These are phyloP conservation scores for Yasuhikotakia modesta DNA, from an alignment of 2,797 vertebrate species.

Conservation along the genomic window DNA sequence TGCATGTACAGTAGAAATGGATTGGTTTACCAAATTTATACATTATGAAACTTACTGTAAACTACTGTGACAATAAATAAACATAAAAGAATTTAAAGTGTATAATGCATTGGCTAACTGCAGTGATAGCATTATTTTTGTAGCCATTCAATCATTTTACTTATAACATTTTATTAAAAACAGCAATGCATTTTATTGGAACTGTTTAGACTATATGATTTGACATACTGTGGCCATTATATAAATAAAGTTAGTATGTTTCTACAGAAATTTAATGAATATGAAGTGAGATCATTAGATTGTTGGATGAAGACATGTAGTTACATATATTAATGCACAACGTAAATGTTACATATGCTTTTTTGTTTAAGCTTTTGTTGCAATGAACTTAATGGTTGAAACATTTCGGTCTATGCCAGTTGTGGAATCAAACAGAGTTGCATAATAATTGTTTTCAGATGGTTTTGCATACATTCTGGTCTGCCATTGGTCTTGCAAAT, in stretches of 20 bases:
- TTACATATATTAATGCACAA: background rate
- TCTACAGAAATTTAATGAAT: background rate
- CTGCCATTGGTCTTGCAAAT: too few species aligned
- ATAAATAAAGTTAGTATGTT: background rate
- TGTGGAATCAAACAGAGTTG: too few species aligned
- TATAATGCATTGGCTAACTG: background rate
- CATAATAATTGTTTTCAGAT: too few species aligned
- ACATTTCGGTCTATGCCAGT: too few species aligned
- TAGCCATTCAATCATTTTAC: background rate
- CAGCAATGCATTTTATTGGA: background rate
- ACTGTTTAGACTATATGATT: background rate
- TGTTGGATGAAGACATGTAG: background rate
- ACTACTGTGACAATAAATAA: background rate
- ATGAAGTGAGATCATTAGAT: too few species aligned
- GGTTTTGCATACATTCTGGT: too few species aligned
- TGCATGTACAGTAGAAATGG: background rate
- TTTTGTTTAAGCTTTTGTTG: too few species aligned
- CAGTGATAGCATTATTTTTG: background rate
- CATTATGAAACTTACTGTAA: background rate
- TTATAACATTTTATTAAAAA: background rate
- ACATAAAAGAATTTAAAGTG: background rate
- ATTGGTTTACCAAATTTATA: slow-evolving; percentile 5
- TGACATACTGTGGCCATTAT: background rate
- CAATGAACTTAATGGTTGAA: too few species aligned
- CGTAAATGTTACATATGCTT: background rate